phyloP scores from a whole-genome alignment of 2,797 vertebrate genomes.

The Lindbergichthys nudifrons region DNA sequence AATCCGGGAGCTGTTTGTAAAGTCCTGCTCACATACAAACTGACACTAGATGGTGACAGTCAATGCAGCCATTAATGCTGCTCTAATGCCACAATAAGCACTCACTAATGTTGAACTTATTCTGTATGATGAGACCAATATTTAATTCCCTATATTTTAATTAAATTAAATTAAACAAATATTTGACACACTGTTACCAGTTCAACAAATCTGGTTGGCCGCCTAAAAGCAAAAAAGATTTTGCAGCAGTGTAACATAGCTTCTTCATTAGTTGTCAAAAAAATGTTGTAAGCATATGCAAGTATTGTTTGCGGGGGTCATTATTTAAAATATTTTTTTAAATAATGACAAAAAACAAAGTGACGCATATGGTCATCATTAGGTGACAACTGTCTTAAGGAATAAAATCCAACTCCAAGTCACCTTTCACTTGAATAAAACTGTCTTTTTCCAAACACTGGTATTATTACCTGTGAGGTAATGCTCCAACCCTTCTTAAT shows the following conservation, averaged over 20 bases:
- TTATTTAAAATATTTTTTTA: too few species aligned
- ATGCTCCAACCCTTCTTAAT: too few species aligned
- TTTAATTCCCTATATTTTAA: neutral
- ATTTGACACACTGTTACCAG: neutral
- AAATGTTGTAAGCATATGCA: too few species aligned
- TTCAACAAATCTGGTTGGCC: neutral
- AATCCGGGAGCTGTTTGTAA: fast-evolving
- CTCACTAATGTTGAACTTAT: neutral
- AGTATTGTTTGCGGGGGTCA: too few species aligned
- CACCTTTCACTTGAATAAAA: neutral
- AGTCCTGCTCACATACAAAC: neutral
- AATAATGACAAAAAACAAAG: too few species aligned
- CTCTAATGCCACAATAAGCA: fast-evolving
- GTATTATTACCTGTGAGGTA: too few species aligned
- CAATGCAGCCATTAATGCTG: neutral
- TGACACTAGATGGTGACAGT: conserved; percentile 47
- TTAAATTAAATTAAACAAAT: neutral
- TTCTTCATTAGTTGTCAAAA: too few species aligned
- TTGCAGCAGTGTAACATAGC: too few species aligned
- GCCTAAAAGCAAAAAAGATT: too few species aligned
- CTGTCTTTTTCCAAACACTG: too few species aligned
- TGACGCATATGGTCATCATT: neutral
- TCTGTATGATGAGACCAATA: neutral
- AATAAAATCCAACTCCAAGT: too few species aligned
- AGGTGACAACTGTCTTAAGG: neutral